Percentiles rank a stretch among this genome's conserved stretches.
These are phyloP conservation scores for Glaucomys volans DNA, from an alignment of 2,113 vertebrate genomes.

Conservation along the genomic window DNA sequence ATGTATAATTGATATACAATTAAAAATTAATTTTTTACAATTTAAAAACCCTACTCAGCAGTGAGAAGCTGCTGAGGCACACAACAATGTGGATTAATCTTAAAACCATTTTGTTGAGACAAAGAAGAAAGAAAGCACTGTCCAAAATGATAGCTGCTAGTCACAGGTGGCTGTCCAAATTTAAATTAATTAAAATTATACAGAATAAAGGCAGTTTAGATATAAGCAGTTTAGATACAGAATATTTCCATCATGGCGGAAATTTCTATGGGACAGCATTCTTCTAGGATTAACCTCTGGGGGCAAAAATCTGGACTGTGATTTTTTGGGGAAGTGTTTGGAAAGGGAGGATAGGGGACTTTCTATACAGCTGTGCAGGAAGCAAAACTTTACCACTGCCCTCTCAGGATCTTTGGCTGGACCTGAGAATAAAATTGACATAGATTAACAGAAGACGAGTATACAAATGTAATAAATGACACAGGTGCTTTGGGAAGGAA, in stretches of 20 bases:
- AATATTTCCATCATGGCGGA: not conserved
- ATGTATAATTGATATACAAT: too few relatives aligned
- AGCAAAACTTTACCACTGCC: not conserved
- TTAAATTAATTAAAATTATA: too few relatives aligned
- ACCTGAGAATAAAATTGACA: too few relatives aligned
- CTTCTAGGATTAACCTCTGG: not conserved
- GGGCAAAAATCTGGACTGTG: not conserved
- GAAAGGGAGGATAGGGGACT: not conserved
- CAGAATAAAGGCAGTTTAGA: too few relatives aligned
- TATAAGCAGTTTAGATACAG: too few relatives aligned
- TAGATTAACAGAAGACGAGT: too few relatives aligned
- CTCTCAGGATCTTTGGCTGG: not conserved
- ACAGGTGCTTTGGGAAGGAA: not conserved
- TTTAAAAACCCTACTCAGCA: not conserved
- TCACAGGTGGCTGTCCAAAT: too few relatives aligned
- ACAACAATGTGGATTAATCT: not conserved
- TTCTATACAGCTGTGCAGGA: not conserved
- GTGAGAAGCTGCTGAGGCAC: not conserved
- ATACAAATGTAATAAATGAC: not conserved
- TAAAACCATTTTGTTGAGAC: not conserved
- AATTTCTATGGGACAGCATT: not conserved
- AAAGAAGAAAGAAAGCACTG: not conserved
- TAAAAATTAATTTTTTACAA: not conserved
- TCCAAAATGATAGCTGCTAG: too few relatives aligned
- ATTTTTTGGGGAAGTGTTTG: not conserved